phyloP scores from a whole-genome alignment of 2,888 invertebrate species.

The Alsophila aescularia region DNA sequence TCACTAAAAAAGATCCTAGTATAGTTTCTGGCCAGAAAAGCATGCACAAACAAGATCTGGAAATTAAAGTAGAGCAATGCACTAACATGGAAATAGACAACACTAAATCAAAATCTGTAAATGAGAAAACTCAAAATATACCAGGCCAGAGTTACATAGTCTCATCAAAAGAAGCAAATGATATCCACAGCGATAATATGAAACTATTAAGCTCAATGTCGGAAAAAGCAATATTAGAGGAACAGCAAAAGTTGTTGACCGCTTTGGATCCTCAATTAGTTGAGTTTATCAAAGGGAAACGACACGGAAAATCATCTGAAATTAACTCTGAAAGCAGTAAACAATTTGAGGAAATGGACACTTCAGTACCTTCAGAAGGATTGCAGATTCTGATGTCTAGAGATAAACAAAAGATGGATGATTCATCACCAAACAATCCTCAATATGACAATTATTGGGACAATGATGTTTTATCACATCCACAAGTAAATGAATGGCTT shows the following conservation, averaged over 20 bases:
- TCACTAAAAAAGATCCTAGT: conserved; percentile 65
- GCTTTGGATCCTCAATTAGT: conserved; percentile 87
- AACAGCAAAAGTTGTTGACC: conserved; percentile 87
- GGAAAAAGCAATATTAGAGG: conserved; percentile 89
- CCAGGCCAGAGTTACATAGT: conserved; percentile 76
- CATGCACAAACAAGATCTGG: conserved; percentile 75
- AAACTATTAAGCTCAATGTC: conserved; percentile 87
- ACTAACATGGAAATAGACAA: conserved; percentile 61
- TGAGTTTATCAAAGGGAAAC: conserved; percentile 84
- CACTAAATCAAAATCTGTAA: conserved; percentile 34
- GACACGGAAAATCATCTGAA: conserved; percentile 38
- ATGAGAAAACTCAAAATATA: conserved; percentile 42
- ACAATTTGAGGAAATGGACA: conserved; percentile 55
- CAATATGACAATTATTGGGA: conserved; percentile 70
- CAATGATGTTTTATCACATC: conserved; percentile 84
- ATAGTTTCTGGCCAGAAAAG: conserved; percentile 64
- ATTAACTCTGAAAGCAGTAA: conserved; percentile 1
- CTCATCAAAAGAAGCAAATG: conserved; percentile 74
- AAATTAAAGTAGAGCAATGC: conserved; percentile 41
- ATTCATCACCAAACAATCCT: background rate
- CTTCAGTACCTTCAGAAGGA: conserved; percentile 44
- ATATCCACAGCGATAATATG: conserved; percentile 91
- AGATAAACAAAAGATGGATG: background rate
- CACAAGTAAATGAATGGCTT: conserved; percentile 89
- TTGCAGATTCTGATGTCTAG: background rate